Conservation (phyloP, 2,888 invertebrate species). For the Drosophila testacea region DNA sequence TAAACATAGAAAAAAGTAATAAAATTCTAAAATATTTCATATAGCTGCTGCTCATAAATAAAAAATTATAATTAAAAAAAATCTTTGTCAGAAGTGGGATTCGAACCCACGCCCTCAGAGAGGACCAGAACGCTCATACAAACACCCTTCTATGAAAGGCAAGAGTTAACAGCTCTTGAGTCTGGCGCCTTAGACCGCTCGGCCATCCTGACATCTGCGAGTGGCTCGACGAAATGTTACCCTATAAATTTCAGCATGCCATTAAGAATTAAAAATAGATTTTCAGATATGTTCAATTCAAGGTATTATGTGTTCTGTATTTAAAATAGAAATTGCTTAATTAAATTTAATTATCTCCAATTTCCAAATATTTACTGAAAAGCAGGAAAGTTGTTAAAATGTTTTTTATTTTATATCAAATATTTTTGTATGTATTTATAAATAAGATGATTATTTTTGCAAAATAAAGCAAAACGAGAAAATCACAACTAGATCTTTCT, state of each 20-base stretch:
- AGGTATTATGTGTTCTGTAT: neutral
- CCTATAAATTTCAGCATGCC: neutral
- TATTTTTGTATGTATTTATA: neutral
- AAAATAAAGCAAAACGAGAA: neutral
- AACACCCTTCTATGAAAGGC: slow-evolving; percentile 44
- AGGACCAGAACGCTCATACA: slow-evolving; percentile 68
- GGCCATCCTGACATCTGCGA: slow-evolving; percentile 80
- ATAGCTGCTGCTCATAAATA: neutral
- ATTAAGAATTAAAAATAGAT: neutral
- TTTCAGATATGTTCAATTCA: neutral
- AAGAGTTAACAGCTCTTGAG: slow-evolving; percentile 71
- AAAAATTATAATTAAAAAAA: slow-evolving; percentile 33
- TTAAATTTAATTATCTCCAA: neutral
- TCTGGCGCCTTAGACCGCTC: slow-evolving; percentile 84
- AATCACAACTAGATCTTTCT: neutral
- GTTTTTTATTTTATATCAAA: neutral
- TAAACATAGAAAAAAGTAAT: neutral
- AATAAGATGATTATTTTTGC: neutral
- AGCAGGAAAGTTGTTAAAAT: neutral
- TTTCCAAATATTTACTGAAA: neutral
- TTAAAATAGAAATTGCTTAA: neutral
- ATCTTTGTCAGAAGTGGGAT: slow-evolving; percentile 70
- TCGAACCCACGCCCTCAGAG: slow-evolving; percentile 76
- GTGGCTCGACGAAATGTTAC: neutral
- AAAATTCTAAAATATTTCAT: neutral